Base-by-base conservation (phyloP, 2,113 vertebrate genomes). In the Grus americana region DNA sequence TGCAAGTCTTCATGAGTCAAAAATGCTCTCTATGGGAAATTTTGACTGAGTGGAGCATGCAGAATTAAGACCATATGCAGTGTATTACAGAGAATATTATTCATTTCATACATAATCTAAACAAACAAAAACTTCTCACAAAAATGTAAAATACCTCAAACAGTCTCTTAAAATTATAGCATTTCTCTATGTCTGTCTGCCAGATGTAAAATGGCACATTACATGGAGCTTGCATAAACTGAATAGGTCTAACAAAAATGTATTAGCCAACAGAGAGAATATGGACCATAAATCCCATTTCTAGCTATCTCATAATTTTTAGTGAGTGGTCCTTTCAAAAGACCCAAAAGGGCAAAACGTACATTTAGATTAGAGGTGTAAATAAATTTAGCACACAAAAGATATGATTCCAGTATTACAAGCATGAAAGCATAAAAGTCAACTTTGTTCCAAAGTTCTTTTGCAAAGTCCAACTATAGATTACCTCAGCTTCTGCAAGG, bases 381-480 rank as follows among this genome's bases (percentile, higher is more conserved):
- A 86, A 93, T 59, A 94, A 88, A 89, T 89, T 68, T 29, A 87
- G n/a, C 49, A 57, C 44, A 93, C 40, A 46, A 49, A 91, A 87
- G 6, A 81, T 92, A 88, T 55, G 23, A 89, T 46, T 95, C 61
- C 21, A 49, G 40, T 46, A 67, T 75, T 72, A 49, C 44, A 81
- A 68, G 34, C 27, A 75, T 8, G 14, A 68, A 94, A 92, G 46
- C 29, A 70, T 79, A 90, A 88, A 88, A 15, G 24, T 12, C 50
- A 79, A 24, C 15, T 52, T 40, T 78, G 46, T 66, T 88, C 18
- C 54, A 86, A 81, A 90, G 36, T 38, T 76, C 15, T 79, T 91
- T 67, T 59, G 38, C 14, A 50, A 22, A 79, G 38, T 55, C 11
- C 47, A 78, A 17, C 42, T 44, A 59, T 17, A 93, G 27, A 80